phyloP scores from a whole-genome alignment of 1,140 invertebrate species.

The Trichonephila clavata region DNA sequence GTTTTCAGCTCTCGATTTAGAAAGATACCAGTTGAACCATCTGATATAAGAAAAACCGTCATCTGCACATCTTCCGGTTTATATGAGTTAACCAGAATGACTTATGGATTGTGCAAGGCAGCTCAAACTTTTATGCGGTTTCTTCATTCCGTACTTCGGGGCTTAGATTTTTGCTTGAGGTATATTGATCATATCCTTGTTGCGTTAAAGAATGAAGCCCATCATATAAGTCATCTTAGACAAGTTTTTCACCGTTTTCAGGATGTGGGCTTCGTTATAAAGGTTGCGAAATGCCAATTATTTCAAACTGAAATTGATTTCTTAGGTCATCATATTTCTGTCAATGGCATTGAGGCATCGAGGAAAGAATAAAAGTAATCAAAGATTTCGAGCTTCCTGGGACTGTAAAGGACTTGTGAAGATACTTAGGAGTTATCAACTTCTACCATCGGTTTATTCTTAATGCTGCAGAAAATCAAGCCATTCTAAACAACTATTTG shows the following conservation, averaged over 20 bases:
- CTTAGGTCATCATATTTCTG: too few species aligned
- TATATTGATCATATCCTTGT: conserved; percentile 77
- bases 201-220: not conserved
- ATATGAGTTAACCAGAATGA: conserved; percentile 78
- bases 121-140: conserved; percentile 82
- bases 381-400: too few species aligned
- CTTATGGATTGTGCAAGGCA: conserved; percentile 82
- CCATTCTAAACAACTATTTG: too few species aligned
- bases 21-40: conserved; percentile 46
- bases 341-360: too few species aligned
- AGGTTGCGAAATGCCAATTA: too few species aligned
- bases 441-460: not conserved
- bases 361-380: too few species aligned
- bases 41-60: conserved; percentile 71
- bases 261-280: too few species aligned
- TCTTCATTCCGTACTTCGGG: conserved; percentile 82
- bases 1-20: not conserved
- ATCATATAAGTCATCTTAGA: too few species aligned
- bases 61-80: conserved; percentile 62
- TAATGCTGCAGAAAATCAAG: not conserved
- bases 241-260: too few species aligned
- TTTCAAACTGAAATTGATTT: too few species aligned
- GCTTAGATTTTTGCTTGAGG: conserved; percentile 63
- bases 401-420: not conserved
- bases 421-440: not conserved